Conservation (phyloP, 2,797 vertebrate genomes). For the Arvicola amphibius region DNA sequence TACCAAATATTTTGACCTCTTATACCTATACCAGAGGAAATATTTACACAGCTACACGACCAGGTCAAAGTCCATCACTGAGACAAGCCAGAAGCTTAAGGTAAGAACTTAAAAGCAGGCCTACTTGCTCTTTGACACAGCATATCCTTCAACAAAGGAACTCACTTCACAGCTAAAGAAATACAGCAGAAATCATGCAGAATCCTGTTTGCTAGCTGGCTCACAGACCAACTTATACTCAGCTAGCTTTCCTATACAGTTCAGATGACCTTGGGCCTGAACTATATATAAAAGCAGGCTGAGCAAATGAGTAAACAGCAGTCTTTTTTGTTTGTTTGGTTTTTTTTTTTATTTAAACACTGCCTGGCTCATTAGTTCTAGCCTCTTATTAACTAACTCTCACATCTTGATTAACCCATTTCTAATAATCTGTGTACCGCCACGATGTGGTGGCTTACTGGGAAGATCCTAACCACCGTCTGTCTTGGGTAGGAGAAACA, state of each 20-base stretch:
- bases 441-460: too few species aligned
- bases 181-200: not conserved
- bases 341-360: too few species aligned
- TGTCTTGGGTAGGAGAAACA: too few species aligned
- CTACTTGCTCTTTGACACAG: not conserved
- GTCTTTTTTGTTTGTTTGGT: too few species aligned
- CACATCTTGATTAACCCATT: too few species aligned
- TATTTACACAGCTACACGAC: not conserved
- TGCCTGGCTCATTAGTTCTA: too few species aligned
- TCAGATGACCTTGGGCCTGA: not conserved
- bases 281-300: not conserved
- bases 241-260: not conserved
- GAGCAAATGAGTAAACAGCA: not conserved
- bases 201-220: not conserved
- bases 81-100: not conserved
- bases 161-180: not conserved
- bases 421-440: too few species aligned
- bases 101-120: not conserved
- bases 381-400: too few species aligned
- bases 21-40: not conserved
- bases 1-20: not conserved
- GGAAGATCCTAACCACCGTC: too few species aligned
- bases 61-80: too few species aligned
- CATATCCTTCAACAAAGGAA: not conserved
- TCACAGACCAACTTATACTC: not conserved